Base-by-base conservation (phyloP, 1,140 invertebrate species). In the Lordiphosa collinella region DNA sequence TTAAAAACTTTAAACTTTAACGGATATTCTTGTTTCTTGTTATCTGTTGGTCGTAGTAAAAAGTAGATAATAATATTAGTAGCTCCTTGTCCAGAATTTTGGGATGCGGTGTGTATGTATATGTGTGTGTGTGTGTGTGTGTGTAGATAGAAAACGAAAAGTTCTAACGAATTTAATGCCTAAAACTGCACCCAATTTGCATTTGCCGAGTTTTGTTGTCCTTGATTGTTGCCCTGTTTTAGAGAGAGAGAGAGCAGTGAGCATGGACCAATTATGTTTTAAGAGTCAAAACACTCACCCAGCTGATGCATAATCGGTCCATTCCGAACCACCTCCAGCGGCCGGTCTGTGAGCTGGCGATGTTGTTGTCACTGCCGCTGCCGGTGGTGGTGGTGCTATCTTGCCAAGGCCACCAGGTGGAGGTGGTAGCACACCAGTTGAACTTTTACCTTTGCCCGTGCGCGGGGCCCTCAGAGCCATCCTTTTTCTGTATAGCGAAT, bases 311-410 rank as follows among this genome's bases (percentile, higher is more conserved):
- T 95, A 96, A 79, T 96, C 95, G 22, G 94, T 94, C 95, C 95
- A 96, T 63, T 93, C 92, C 7, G 91, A 90, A 53, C 89, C 90
- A 34, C 90, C 65, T 32, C 91, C 90, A 51, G 67, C 88, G 80
- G 54, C 91, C 89, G 37, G 91, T 90, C 91, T 93, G 75, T 95
- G 93, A 40, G 93, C 92, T 11, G 94, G 93, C 31, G 93, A 94
- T 0, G 92, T 92, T 91, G 74, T 65, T 34, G 94, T 94, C 29
- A 91, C 90, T 3, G 92, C 91, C 16, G 94, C 93, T 13, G 95
- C 94, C 22, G 96, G 95, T 25, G 96, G 96, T 37, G 97, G 96
- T 53, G 96, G 96, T 25, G 96, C 91, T 50, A 96, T 91, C 29
- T 93, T 91, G 14, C 92, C 93, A 36, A 91, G 82, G n/a, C 89